Conservation (phyloP, 2,113 vertebrate genomes). For the Pycnonotus jocosus region DNA sequence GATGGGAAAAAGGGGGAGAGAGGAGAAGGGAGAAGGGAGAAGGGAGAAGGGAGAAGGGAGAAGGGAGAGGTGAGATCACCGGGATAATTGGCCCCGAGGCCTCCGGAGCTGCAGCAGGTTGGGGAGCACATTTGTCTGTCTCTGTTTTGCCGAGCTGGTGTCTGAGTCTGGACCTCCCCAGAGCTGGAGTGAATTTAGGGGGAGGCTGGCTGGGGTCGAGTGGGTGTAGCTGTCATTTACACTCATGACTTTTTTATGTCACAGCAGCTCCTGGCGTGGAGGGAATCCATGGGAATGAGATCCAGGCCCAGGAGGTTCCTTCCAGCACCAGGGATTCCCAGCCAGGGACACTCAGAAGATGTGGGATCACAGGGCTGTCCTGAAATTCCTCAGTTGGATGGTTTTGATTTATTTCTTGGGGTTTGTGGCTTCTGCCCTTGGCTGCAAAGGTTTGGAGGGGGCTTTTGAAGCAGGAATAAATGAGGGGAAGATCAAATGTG, state of each 20-base stretch:
- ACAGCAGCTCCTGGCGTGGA: not conserved
- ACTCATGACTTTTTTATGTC: not conserved
- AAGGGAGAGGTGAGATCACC: not conserved
- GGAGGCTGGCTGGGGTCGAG: not conserved
- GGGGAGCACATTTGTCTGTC: not conserved
- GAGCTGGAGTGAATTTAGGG: slow-evolving; percentile 18
- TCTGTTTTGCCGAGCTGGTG: not conserved
- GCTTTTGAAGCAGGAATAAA: not conserved
- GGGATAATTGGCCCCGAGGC: not conserved
- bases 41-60: not conserved
- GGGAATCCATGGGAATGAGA: not conserved
- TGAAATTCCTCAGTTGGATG: not conserved
- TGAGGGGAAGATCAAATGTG: not conserved
- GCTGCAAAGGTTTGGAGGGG: not conserved
- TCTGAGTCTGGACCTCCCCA: slow-evolving; percentile 26
- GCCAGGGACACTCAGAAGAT: not conserved
- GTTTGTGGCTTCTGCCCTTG: not conserved
- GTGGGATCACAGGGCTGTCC: not conserved
- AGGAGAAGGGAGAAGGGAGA: not conserved
- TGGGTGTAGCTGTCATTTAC: slow-evolving; percentile 18
- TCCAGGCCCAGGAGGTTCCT: not conserved
- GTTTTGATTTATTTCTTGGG: not conserved
- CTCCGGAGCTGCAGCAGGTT: slow-evolving; percentile 30
- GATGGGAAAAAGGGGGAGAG: slow-evolving; percentile 9
- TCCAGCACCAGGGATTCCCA: not conserved